phyloP scores from a whole-genome alignment of 1,140 invertebrate genomes.

The Pararge aegeria region DNA sequence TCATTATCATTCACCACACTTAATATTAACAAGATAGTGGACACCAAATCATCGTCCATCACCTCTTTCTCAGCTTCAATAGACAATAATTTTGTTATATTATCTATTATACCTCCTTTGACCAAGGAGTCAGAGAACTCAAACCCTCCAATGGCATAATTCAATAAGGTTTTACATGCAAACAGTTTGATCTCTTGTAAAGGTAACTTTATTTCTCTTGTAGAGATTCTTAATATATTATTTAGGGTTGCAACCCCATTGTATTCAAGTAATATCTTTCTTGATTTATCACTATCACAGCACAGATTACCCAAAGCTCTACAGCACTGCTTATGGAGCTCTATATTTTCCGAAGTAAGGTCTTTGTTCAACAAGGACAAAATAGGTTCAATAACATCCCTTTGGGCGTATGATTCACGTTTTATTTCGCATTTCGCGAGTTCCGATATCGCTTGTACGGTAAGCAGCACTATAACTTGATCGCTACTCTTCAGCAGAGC shows the following conservation, averaged over 20 bases:
- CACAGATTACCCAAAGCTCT: slow-evolving; percentile 93
- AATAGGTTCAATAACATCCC: slow-evolving; percentile 81
- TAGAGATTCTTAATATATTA: slow-evolving; percentile 60
- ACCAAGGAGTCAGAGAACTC: slow-evolving; percentile 83
- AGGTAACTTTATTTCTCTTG: slow-evolving; percentile 33
- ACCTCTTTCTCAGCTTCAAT: slow-evolving; percentile 53
- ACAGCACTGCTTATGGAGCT: slow-evolving; percentile 85
- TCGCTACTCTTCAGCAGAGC: slow-evolving; percentile 54
- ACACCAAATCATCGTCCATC: slow-evolving; percentile 69
- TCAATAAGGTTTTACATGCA: slow-evolving; percentile 84
- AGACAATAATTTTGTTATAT: slow-evolving; percentile 76
- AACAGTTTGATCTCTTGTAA: slow-evolving; percentile 67
- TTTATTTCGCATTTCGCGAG: slow-evolving; percentile 85
- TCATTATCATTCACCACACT: slow-evolving; percentile 87
- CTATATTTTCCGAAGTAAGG: slow-evolving; percentile 66
- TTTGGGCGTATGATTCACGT: slow-evolving; percentile 83
- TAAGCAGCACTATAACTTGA: slow-evolving; percentile 55
- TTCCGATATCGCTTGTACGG: slow-evolving; percentile 85
- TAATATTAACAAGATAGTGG: slow-evolving; percentile 85
- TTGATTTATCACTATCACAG: slow-evolving; percentile 89
- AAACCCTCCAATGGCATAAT: slow-evolving; percentile 88
- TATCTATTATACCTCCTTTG: slow-evolving; percentile 84
- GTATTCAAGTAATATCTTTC: slow-evolving; percentile 82
- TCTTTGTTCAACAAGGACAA: slow-evolving; percentile 76
- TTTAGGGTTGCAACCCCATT: slow-evolving; percentile 81